These are phyloP conservation scores for Zaprionus gabonicus DNA, from an alignment of 1,140 invertebrate species.

Conservation along the genomic window DNA sequence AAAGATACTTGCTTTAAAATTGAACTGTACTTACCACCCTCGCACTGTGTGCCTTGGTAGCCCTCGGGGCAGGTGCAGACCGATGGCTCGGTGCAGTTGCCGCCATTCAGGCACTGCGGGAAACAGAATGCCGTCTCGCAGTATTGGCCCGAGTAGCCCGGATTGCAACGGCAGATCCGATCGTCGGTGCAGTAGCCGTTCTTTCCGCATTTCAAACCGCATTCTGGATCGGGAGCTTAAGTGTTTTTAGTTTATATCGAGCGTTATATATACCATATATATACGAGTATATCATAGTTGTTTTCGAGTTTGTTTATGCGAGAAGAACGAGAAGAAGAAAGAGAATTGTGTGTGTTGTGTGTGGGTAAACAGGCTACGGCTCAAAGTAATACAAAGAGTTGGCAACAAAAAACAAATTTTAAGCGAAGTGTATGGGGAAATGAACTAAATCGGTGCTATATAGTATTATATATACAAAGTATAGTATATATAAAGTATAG, in stretches of 20 bases:
- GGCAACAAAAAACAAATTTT: neutral
- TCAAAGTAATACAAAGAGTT: neutral
- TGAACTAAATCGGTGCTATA: neutral
- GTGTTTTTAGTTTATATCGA: slow-evolving; percentile 81
- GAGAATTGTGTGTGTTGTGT: neutral
- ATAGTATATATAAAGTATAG: too few species aligned
- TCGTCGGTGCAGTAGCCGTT: slow-evolving; percentile 92
- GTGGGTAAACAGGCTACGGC: neutral
- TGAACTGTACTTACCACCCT: slow-evolving; percentile 90
- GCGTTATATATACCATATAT: slow-evolving; percentile 32
- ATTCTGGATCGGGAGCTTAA: slow-evolving; percentile 93
- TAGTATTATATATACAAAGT: too few species aligned
- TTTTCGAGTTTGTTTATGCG: neutral
- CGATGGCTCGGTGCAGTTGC: slow-evolving; percentile 94
- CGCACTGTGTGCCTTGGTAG: slow-evolving; percentile 96
- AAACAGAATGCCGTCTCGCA: slow-evolving; percentile 95
- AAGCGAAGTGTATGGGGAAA: neutral
- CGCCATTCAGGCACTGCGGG: slow-evolving; percentile 96
- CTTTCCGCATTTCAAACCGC: slow-evolving; percentile 93
- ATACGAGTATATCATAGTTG: neutral
- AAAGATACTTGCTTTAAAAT: neutral
- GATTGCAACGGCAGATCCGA: slow-evolving; percentile 93
- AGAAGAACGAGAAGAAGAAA: neutral
- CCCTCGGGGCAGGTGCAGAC: slow-evolving; percentile 93
- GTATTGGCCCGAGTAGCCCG: slow-evolving; percentile 95